Conservation (phyloP, 2,113 vertebrate species). For the Thamnophis sirtalis region DNA sequence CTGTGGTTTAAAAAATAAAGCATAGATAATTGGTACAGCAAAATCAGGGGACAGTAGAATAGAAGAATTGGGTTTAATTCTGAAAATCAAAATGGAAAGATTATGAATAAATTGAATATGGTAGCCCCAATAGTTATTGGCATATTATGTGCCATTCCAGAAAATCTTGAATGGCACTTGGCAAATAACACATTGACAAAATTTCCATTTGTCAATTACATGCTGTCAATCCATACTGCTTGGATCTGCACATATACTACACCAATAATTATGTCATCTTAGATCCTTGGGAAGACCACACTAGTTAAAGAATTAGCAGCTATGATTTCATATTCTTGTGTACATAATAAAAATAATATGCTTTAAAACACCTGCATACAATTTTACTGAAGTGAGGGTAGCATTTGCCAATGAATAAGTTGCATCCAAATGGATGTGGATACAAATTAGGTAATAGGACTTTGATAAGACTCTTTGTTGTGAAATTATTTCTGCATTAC, state of each 20-base stretch:
- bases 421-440: conserved; percentile 70
- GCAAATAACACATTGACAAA: not conserved
- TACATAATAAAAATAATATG: conserved; percentile 35
- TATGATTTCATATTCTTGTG: not conserved
- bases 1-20: not conserved
- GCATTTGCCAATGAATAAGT: conserved; percentile 66
- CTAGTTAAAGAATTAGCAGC: not conserved
- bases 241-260: not conserved
- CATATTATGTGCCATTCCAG: not conserved
- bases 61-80: not conserved
- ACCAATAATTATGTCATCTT: not conserved
- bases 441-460: conserved; percentile 72
- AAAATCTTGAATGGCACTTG: not conserved
- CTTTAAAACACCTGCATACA: conserved; percentile 55
- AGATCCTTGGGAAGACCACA: not conserved
- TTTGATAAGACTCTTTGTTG: conserved; percentile 65
- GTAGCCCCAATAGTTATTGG: not conserved
- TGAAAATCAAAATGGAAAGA: not conserved
- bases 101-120: not conserved
- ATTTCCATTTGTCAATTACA: not conserved
- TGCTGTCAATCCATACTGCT: not conserved
- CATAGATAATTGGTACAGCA: not conserved
- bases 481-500: conserved; percentile 62
- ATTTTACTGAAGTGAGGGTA: conserved; percentile 57
- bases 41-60: not conserved